These are phyloP conservation scores for Pemphredon lugubris DNA, from an alignment of 2,888 invertebrate genomes.

Conservation along the genomic window DNA sequence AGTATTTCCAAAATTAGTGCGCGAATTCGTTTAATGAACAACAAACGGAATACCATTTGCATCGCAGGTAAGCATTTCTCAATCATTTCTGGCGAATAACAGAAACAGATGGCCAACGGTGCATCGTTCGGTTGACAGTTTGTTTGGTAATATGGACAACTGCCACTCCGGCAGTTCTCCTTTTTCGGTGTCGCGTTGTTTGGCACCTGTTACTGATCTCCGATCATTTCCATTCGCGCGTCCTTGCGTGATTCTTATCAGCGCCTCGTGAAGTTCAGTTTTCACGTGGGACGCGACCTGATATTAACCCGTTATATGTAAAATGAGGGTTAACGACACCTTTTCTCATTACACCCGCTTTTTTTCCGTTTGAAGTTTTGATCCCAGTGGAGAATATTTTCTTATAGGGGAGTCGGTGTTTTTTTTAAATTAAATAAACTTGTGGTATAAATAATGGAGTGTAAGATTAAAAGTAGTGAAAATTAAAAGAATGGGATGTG, in stretches of 20 bases:
- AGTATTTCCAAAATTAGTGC: slow-evolving; percentile 22
- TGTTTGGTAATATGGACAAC: slow-evolving; percentile 58
- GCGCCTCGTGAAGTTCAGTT: neutral
- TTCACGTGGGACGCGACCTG: neutral
- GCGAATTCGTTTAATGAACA: slow-evolving; percentile 26
- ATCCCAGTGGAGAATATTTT: neutral
- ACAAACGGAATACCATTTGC: slow-evolving; percentile 26
- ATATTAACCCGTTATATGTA: neutral
- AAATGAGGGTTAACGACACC: slow-evolving; percentile 1
- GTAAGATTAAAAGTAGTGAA: no score
- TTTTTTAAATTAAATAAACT: no score
- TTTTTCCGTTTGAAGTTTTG: neutral
- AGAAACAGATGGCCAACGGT: slow-evolving; percentile 55
- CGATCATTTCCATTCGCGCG: neutral
- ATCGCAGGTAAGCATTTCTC: slow-evolving; percentile 45
- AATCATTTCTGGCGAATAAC: slow-evolving; percentile 15
- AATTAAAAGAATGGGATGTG: no score
- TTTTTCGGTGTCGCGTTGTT: slow-evolving; percentile 46
- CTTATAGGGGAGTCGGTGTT: no score
- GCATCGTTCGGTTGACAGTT: slow-evolving; percentile 53
- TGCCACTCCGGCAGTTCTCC: slow-evolving; percentile 48
- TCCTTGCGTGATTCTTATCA: neutral
- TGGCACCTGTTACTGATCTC: slow-evolving; percentile 34
- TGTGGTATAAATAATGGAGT: no score
- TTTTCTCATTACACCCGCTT: neutral